phyloP scores from a whole-genome alignment of 2,113 vertebrate genomes.

The Bucco capensis region DNA sequence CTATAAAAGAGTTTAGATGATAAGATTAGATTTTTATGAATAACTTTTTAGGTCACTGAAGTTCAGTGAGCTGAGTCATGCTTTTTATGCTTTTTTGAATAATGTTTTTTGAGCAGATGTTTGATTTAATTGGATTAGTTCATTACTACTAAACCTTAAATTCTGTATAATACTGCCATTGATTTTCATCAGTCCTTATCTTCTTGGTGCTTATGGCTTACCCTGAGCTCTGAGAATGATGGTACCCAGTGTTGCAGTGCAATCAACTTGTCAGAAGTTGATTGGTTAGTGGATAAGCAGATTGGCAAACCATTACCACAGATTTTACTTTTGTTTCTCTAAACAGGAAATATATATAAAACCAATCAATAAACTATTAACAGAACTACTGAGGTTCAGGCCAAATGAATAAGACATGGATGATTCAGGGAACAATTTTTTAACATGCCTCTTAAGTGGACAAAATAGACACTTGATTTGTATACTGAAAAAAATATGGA shows the following conservation, averaged over 20 bases:
- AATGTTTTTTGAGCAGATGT: not conserved
- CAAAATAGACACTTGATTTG: not conserved
- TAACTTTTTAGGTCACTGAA: not conserved
- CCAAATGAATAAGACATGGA: not conserved
- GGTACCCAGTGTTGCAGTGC: accelerated
- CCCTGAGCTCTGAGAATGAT: not conserved
- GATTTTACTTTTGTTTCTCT: not conserved
- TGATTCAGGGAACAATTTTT: not conserved
- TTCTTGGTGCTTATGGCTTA: not conserved
- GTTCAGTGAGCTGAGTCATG: not conserved
- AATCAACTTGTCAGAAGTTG: not conserved
- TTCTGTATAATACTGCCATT: not conserved
- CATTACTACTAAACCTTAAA: not conserved
- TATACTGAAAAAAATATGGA: not conserved
- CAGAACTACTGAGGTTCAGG: not conserved
- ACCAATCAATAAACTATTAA: not conserved
- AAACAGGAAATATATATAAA: not conserved
- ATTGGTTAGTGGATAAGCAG: not conserved
- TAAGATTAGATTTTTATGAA: not conserved
- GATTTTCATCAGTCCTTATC: not conserved
- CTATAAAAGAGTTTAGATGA: not conserved
- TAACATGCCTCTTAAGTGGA: not conserved
- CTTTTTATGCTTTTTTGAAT: not conserved
- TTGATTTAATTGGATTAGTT: not conserved
- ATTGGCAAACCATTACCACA: not conserved